Percentiles rank a stretch among this genome's conserved stretches.
phyloP scores from a whole-genome alignment of 2,113 vertebrate genomes.

The Micronisus gabar region DNA sequence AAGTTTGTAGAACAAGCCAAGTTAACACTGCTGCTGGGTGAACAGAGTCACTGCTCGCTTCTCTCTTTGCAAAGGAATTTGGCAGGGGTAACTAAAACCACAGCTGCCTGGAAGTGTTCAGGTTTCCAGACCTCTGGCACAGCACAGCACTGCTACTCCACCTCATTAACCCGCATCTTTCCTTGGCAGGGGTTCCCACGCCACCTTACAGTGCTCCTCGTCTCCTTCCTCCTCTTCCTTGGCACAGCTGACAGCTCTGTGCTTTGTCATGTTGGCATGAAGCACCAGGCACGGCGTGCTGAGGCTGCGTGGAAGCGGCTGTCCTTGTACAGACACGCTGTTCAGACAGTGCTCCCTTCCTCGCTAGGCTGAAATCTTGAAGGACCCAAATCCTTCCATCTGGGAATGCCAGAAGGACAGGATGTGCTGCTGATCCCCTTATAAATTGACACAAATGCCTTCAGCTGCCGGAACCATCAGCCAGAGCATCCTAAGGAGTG shows the following conservation, averaged over 20 bases:
- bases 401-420: background rate
- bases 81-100: background rate
- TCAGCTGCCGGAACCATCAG: background rate
- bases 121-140: slow-evolving; percentile 46
- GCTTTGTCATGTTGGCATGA: background rate
- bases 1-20: background rate
- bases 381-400: background rate
- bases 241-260: background rate
- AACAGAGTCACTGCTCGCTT: background rate
- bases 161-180: slow-evolving; percentile 4
- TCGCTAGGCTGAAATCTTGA: background rate
- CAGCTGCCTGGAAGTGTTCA: background rate
- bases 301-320: background rate
- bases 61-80: slow-evolving; percentile 12
- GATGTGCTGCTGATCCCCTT: background rate
- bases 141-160: background rate
- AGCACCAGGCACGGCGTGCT: background rate
- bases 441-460: background rate
- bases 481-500: background rate
- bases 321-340: background rate
- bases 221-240: background rate
- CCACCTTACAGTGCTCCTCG: background rate
- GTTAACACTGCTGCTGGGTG: background rate
- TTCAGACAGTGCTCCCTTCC: background rate
- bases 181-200: background rate